A percentile compares a stretch with the other conserved stretches of the same genome.
phyloP scores from a whole-genome alignment of 37 sponge, comb jelly and placozoan genomes.

The Mnemiopsis leidyi region DNA sequence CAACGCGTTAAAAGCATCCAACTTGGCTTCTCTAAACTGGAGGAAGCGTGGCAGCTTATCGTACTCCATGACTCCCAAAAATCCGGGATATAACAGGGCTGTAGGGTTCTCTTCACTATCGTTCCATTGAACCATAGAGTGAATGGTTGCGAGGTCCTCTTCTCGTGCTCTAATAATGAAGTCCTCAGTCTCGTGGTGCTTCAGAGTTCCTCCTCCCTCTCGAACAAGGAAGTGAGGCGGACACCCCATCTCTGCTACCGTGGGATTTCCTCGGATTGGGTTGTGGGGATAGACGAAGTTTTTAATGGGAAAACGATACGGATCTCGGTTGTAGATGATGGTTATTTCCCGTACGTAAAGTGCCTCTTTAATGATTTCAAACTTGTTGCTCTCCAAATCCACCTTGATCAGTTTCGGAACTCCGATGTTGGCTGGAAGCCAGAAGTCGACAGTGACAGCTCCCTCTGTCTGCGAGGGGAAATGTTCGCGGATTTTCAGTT shows the following conservation, averaged over 20 bases:
- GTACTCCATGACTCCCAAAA: neutral
- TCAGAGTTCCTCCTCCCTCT: neutral
- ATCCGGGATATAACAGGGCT: neutral
- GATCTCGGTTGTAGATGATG: neutral
- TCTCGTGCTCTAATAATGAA: conserved; percentile 10
- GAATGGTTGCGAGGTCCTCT: neutral
- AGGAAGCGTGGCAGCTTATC: neutral
- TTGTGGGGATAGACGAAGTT: conserved; percentile 21
- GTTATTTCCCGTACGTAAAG: conserved; percentile 19
- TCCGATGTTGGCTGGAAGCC: neutral
- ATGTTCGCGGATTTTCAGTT: neutral
- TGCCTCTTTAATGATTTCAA: neutral
- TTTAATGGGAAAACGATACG: neutral
- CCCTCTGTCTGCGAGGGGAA: neutral
- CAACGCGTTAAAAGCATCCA: neutral
- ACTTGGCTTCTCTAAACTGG: neutral
- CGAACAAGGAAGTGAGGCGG: conserved; percentile 9
- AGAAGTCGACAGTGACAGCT: neutral
- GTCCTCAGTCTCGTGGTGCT: conserved; percentile 23
- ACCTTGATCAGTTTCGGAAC: conserved; percentile 4
- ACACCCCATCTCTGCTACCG: neutral
- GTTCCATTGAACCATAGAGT: neutral
- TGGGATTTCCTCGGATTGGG: neutral
- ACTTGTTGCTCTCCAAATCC: neutral
- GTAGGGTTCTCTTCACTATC: neutral